Percentiles rank a stretch among this genome's conserved stretches.
phyloP scores from a whole-genome alignment of 1,140 invertebrate genomes.

The Pogonognathellus flavescens region DNA sequence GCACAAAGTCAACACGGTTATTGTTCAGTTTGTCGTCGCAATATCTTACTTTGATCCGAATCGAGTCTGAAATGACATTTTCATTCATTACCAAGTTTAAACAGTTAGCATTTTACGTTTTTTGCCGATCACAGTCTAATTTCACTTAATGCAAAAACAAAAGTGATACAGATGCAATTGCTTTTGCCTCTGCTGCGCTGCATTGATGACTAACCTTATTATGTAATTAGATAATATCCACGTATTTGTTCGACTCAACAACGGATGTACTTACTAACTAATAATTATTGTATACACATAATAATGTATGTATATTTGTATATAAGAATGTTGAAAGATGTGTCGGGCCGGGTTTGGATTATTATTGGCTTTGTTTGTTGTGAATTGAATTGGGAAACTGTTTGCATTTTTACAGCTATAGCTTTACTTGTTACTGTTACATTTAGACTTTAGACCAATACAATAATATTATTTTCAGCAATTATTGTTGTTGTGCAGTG shows the following conservation, averaged over 20 bases:
- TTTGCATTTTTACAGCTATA: neutral
- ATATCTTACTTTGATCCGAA: conserved; percentile 29
- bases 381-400: conserved; percentile 12
- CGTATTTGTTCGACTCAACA: conserved; percentile 10
- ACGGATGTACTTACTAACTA: conserved; percentile 1
- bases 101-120: conserved; percentile 16
- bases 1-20: neutral
- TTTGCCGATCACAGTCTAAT: conserved; percentile 38
- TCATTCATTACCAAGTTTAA: conserved; percentile 12
- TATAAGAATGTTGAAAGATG: conserved; percentile 19
- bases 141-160: conserved; percentile 29
- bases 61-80: conserved; percentile 17
- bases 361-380: conserved; percentile 17
- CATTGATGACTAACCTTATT: conserved; percentile 25
- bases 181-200: neutral
- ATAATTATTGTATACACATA: neutral
- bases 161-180: conserved; percentile 33
- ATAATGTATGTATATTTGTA: neutral
- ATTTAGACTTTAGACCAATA: neutral
- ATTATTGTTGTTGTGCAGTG: conserved; percentile 32
- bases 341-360: conserved; percentile 15
- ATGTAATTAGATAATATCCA: conserved; percentile 1
- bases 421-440: neutral
- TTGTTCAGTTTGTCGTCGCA: conserved; percentile 11
- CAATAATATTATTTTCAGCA: neutral